A percentile compares a stretch with the other conserved stretches of the same genome.
These are phyloP conservation scores for Chanos chanos DNA, from an alignment of 2,797 vertebrate genomes.

Conservation along the genomic window DNA sequence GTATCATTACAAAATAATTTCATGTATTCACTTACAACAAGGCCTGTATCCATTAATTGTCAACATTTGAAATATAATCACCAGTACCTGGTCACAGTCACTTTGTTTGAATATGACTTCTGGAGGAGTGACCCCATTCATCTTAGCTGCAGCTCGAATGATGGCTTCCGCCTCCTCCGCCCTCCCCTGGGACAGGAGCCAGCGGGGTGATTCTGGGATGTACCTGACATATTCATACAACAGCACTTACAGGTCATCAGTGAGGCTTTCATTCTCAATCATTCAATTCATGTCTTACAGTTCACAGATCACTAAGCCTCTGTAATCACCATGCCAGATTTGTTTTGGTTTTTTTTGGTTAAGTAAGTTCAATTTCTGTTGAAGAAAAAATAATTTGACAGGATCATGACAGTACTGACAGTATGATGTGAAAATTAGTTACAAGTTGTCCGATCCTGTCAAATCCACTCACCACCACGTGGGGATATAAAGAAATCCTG, in stretches of 20 bases:
- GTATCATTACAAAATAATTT: no score
- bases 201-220: slow-evolving; percentile 39
- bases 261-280: neutral
- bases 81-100: no score
- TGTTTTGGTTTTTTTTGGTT: neutral
- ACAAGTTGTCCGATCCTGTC: neutral
- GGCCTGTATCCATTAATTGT: no score
- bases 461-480: slow-evolving; percentile 73
- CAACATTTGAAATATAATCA: no score
- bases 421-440: neutral
- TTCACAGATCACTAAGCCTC: no score
- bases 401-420: neutral
- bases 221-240: no score
- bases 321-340: neutral
- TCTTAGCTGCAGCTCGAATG: slow-evolving; percentile 23
- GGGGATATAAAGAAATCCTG: slow-evolving; percentile 62
- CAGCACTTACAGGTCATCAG: no score
- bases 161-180: slow-evolving; percentile 32
- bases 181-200: slow-evolving; percentile 29
- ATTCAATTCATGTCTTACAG: no score
- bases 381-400: no score
- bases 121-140: slow-evolving; percentile 22
- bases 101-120: slow-evolving; percentile 25
- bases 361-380: no score
- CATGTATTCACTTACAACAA: no score